These are phyloP conservation scores for Steinernema carpocapsae DNA, from an alignment of 2,888 invertebrate species.

Conservation along the genomic window DNA sequence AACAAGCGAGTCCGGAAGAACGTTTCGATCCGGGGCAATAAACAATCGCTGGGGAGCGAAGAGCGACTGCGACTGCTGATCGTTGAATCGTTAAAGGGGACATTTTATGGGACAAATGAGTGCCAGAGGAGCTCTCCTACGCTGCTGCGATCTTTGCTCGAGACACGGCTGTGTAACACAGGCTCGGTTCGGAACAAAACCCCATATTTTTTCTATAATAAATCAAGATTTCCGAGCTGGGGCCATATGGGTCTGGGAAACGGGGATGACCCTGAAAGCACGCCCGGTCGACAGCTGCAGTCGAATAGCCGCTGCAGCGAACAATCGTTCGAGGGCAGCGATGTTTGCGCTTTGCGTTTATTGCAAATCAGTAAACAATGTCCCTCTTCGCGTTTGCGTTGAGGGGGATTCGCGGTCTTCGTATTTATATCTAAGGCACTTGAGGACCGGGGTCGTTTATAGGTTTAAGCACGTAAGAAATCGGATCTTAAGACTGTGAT, in stretches of 20 bases:
- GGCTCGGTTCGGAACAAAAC: no score
- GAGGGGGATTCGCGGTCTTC: neutral
- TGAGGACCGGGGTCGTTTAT: no score
- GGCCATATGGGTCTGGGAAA: neutral
- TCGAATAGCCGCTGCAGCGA: neutral
- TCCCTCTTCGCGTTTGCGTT: neutral
- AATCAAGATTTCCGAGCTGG: neutral
- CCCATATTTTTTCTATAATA: no score
- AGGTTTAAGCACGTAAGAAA: no score
- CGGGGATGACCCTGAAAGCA: neutral
- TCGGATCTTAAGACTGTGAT: no score
- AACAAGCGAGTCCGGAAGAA: neutral
- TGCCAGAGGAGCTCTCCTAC: neutral
- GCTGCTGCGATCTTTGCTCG: constrained; percentile 3
- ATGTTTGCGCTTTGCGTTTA: neutral
- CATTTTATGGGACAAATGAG: constrained; percentile 11
- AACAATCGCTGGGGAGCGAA: constrained; percentile 19
- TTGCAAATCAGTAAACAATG: neutral
- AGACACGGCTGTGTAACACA: no score
- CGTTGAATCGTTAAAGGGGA: neutral
- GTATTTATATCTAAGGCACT: no score
- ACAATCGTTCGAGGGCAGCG: neutral
- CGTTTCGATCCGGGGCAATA: neutral
- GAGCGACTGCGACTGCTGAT: neutral
- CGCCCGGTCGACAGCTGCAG: neutral